phyloP scores from a whole-genome alignment of 2,888 invertebrate genomes.

The Deroplatys truncata region DNA sequence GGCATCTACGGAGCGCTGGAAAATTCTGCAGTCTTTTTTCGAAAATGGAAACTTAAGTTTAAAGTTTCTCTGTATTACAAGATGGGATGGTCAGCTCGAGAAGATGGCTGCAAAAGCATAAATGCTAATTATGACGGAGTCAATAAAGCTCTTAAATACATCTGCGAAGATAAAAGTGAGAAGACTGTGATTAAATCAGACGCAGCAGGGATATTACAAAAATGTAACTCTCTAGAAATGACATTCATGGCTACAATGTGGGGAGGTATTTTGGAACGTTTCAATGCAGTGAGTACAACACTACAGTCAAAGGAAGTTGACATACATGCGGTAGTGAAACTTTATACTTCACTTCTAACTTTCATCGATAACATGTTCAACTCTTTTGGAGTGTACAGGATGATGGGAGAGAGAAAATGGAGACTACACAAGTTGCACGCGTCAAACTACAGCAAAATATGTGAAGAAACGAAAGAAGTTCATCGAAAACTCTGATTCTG shows the following conservation, averaged over 20 bases:
- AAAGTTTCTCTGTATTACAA: not conserved
- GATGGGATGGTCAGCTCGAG: not conserved
- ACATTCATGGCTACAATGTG: not conserved
- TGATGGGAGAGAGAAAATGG: not conserved
- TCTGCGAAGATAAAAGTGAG: not conserved
- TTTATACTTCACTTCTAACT: not conserved
- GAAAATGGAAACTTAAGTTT: not conserved
- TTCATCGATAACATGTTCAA: not conserved
- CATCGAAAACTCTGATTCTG: not conserved
- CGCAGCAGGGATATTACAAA: not conserved
- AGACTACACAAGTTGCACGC: not conserved
- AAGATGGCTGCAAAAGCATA: not conserved
- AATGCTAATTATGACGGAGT: not conserved
- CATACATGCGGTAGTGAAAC: not conserved
- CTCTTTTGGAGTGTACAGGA: not conserved
- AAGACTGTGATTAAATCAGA: not conserved
- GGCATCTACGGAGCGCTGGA: not conserved
- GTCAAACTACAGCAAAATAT: not conserved
- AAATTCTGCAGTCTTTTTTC: not conserved
- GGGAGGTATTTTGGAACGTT: not conserved
- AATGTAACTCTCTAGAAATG: not conserved
- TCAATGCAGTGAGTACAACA: not conserved
- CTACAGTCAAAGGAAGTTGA: not conserved
- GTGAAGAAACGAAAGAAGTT: not conserved
- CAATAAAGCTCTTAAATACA: no score